Evolutionary conservation across 2,113 vertebrate genomes (phyloP), one percentile per base, ranked within the genome.

Genomic region (Pygoscelis antarcticus): DNA sequence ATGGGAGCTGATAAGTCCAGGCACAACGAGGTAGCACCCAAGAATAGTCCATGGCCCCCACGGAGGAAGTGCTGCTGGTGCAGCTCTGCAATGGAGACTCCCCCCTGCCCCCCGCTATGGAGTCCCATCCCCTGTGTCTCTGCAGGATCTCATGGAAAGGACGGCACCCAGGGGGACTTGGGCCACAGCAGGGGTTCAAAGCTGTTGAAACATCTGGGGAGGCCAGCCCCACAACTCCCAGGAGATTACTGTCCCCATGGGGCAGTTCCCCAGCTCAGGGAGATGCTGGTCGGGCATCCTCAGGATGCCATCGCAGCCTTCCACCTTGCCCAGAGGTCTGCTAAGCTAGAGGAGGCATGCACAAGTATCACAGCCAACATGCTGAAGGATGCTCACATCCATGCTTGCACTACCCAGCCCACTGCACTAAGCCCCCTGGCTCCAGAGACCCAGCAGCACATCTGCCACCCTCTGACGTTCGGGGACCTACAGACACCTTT

Each of bases 1-100:
- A 69, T 69, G 66, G 66, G 11, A n/a, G 20, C 66, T 1, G 97
- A 97, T 97, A 96, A 96, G 34, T 7, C 34, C 36, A 10, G 38
- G 79, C 75, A 54, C 54, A 74, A 44, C 1, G 2, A 38, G 23
- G 40, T 65, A 96, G 80, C 44, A 51, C 22, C 89, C 89, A 68
- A 93, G 69, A 97, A 96, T 96, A 97, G 83, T 11, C 54, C 32
- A 0, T 0, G 6, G 72, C 17, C 32, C 25, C 2, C 1, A 18
- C 21, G 4, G 32, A 87, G 92, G 91, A 96, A 92, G 47, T 3
- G 0, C 64, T 51, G 58, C 36, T 58, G 42, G 36, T 36, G 38
- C 4, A 3, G 42, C 64, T 55, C 19, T 34, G 46, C 51, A 34
- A 42, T 2, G 10, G 61, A 49, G 36, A 46, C 32, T 32, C 23